Evolutionary conservation across 2,888 invertebrate genomes (phyloP).

Genomic region (Drosophila mulleri): DNA sequence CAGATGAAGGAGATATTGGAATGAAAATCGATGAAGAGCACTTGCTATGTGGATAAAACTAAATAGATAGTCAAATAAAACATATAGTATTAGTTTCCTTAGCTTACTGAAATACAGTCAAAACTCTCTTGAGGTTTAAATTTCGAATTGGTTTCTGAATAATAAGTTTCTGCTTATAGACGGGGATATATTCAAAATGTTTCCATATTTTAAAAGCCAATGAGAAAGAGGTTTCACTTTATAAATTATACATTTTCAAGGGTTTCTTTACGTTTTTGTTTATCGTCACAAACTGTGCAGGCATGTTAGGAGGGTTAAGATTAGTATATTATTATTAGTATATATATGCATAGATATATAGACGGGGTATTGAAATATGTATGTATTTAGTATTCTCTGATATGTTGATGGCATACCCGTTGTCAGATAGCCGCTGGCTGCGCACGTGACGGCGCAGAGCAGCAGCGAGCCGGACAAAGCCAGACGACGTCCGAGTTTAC

Average conservation of each 20-base stretch:
- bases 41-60: neutral
- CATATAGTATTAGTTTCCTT: neutral
- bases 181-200: no score
- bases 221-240: no score
- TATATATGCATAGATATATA: neutral
- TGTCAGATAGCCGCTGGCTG: conserved; percentile 86
- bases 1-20: neutral
- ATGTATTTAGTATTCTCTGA: neutral
- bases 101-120: neutral
- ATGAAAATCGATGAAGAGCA: neutral
- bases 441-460: conserved; percentile 86
- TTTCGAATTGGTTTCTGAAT: neutral
- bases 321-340: neutral
- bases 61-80: neutral
- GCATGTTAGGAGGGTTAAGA: conserved; percentile 34
- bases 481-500: conserved; percentile 86
- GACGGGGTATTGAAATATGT: no score
- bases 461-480: conserved; percentile 86
- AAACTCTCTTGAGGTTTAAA: neutral
- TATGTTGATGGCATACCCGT: conserved; percentile 81
- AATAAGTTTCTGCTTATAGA: no score
- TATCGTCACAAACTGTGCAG: conserved; percentile 63
- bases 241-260: neutral
- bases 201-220: no score
- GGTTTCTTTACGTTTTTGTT: conserved; percentile 61